These are phyloP conservation scores for Onychomys torridus DNA, from an alignment of 2,797 vertebrate species.

Conservation along the genomic window DNA sequence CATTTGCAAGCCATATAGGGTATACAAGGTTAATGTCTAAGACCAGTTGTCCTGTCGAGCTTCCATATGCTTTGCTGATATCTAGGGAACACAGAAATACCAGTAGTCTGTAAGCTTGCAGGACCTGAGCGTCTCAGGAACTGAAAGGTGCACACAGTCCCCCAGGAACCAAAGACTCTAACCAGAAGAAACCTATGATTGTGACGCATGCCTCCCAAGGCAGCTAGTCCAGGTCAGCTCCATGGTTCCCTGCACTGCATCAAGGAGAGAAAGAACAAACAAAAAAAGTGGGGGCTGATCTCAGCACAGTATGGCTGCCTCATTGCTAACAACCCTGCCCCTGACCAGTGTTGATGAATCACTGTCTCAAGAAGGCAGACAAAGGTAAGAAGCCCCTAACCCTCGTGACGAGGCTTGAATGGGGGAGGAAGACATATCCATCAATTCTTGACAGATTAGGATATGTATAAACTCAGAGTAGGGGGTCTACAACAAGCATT, in stretches of 20 bases:
- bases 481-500: neutral
- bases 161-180: neutral
- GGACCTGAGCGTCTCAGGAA: neutral
- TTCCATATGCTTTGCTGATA: neutral
- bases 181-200: neutral
- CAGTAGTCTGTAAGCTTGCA: neutral
- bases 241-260: neutral
- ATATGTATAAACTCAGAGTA: neutral
- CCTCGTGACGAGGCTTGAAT: neutral
- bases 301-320: accelerated
- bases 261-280: neutral
- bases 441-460: neutral
- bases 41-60: neutral
- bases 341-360: neutral
- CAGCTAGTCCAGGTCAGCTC: neutral
- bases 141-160: neutral
- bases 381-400: neutral
- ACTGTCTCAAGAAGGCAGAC: neutral
- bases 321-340: neutral
- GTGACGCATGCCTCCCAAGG: neutral
- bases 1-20: neutral
- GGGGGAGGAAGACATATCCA: neutral
- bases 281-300: too few species aligned
- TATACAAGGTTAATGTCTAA: neutral
- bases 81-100: neutral